Conservation (phyloP, 2,888 invertebrate genomes). For the Gibbula magus region DNA sequence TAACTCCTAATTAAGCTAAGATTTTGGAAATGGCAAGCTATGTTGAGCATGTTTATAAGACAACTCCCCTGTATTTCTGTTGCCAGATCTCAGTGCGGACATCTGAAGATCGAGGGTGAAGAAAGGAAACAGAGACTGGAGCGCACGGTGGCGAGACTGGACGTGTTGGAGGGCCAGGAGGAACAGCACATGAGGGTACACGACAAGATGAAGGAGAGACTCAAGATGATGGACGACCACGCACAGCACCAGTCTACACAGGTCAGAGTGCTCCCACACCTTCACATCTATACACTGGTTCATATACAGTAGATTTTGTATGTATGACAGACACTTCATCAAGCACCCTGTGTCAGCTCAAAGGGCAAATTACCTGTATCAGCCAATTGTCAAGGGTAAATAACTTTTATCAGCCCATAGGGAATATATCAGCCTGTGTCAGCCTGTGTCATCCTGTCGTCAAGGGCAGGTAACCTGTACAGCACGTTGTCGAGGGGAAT, state of each 20-base stretch:
- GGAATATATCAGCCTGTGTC: too few species aligned
- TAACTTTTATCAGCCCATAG: too few species aligned
- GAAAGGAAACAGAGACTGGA: conserved; percentile 59
- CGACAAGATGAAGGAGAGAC: conserved; percentile 70
- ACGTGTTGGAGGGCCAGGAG: conserved; percentile 66
- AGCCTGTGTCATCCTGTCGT: too few species aligned
- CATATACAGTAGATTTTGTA: too few species aligned
- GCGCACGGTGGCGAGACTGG: conserved; percentile 50
- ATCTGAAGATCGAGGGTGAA: conserved; percentile 58
- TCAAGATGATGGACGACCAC: conserved; percentile 70
- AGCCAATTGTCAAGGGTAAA: too few species aligned
- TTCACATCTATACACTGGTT: too few species aligned
- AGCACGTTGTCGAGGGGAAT: too few species aligned
- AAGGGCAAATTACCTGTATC: too few species aligned
- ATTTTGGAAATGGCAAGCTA: neutral
- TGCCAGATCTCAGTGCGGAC: conserved; percentile 55
- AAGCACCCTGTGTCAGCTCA: too few species aligned
- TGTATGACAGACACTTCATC: too few species aligned
- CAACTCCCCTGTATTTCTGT: neutral
- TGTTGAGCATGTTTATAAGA: neutral
- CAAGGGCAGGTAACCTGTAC: too few species aligned
- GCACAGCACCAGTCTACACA: conserved; percentile 66
- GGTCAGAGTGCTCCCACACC: conserved; percentile 49
- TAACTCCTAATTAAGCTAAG: too few species aligned
- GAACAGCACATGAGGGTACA: conserved; percentile 68